Evolutionary conservation across 2,113 vertebrate species (phyloP), one percentile per base, ranked within the genome.

Genomic region (Noctilio leporinus): DNA sequence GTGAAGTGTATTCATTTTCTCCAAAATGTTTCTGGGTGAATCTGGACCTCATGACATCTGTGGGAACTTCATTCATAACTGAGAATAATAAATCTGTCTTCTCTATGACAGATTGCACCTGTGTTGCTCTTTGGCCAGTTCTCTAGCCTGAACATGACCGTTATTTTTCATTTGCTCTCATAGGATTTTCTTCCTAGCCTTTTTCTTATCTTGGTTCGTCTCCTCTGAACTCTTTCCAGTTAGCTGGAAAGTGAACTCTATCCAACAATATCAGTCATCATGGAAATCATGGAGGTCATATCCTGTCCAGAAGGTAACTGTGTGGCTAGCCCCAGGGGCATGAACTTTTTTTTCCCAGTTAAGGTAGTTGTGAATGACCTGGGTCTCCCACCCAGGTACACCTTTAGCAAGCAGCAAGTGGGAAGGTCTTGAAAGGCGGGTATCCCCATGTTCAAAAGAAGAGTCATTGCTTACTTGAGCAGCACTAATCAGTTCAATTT

Each of bases 181-280:
- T 14, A 49, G 40, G 28, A 1, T 89, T 96, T 96, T 77, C 82
- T 96, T 95, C 81, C 55, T 81, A 95, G 94, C 82, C 62, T 62
- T 88, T 89, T 97, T 95, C 82, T 95, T 82, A 73, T 75, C 35
- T 89, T 93, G 87, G 28, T 59, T 93, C 1, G 53, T 77, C 9
- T 96, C 87, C n/a, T 96, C 81, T 97, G 93, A 97, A 89, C 92
- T 49, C 84, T 92, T 97, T 96, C 88, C n/a, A 96, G 81, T 86
- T 86, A 88, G 19, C 35, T 83, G 78, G 77, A 72, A 95, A 97
- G 89, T 76, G 72, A 24, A 69, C 35, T 73, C 84, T 93, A 76
- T 57, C 59, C 86, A 92, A 86, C 93, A 94, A 90, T 49, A 73
- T 59, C 83, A 49, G 30, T 78, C 72, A 95, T 96, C 86, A 19